phyloP scores from a whole-genome alignment of 2,113 vertebrate genomes.

The Mixornis gularis region DNA sequence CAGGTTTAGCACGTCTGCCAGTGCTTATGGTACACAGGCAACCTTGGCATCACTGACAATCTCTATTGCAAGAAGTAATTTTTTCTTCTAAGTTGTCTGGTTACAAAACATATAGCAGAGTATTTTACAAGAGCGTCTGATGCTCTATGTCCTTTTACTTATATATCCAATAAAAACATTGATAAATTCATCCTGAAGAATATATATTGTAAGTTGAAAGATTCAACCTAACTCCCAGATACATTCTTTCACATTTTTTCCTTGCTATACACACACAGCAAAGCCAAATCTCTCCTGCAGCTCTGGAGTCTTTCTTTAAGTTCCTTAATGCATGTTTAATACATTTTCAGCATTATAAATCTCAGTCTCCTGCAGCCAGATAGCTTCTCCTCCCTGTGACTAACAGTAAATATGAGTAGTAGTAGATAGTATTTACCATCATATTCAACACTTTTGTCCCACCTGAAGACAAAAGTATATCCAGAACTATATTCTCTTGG shows the following conservation, averaged over 20 bases:
- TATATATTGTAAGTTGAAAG: background rate
- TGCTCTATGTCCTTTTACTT: background rate
- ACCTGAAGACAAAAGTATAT: background rate
- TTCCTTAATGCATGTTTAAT: background rate
- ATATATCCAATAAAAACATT: background rate
- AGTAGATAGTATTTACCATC: background rate
- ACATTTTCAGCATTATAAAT: background rate
- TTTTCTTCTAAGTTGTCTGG: background rate
- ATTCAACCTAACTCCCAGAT: background rate
- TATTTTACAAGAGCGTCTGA: background rate
- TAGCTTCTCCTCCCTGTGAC: background rate
- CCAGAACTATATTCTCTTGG: background rate
- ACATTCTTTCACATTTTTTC: rapidly evolving
- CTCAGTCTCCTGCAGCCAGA: background rate
- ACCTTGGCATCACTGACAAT: background rate
- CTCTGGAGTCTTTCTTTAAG: background rate
- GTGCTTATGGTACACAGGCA: background rate
- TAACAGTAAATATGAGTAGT: background rate
- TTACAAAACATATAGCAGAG: background rate
- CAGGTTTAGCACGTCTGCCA: background rate
- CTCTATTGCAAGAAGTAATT: background rate
- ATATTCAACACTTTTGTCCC: background rate
- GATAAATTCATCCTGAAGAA: background rate
- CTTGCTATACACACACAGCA: background rate
- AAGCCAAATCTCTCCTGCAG: background rate